Conservation (phyloP, 2,888 invertebrate genomes). For the Lochmaea capreae region DNA sequence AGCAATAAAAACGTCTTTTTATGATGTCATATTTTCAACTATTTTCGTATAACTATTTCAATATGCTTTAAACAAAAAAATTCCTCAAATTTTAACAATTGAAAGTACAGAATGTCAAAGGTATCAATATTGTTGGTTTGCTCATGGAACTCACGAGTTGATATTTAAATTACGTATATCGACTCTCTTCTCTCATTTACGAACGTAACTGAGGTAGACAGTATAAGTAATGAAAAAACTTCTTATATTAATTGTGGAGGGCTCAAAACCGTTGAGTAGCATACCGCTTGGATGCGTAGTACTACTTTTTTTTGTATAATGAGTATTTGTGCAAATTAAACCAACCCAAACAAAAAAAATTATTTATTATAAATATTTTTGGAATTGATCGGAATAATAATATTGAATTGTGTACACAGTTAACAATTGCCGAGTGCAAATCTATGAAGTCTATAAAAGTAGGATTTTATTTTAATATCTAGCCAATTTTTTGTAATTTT, state of each 20-base stretch:
- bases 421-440: conserved; percentile 21
- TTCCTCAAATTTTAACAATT: conserved; percentile 82
- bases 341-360: neutral
- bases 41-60: conserved; percentile 76
- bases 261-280: neutral
- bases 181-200: too few species aligned
- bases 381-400: neutral
- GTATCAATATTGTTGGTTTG: conserved; percentile 75
- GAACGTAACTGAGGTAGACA: too few species aligned
- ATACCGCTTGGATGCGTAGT: neutral
- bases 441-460: conserved; percentile 12
- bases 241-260: too few species aligned
- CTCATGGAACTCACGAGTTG: conserved; percentile 75
- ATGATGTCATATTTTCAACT: conserved; percentile 8
- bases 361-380: neutral
- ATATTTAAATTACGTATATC: too few species aligned
- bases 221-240: too few species aligned
- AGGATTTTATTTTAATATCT: conserved; percentile 7
- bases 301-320: neutral
- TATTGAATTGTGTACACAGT: conserved; percentile 19
- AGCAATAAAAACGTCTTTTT: conserved; percentile 10
- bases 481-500: conserved; percentile 5
- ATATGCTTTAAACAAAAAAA: conserved; percentile 82
- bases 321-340: conserved; percentile 1
- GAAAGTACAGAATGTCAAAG: conserved; percentile 74